phyloP scores from a whole-genome alignment of 2,113 vertebrate genomes.

The Ictidomys tridecemlineatus region DNA sequence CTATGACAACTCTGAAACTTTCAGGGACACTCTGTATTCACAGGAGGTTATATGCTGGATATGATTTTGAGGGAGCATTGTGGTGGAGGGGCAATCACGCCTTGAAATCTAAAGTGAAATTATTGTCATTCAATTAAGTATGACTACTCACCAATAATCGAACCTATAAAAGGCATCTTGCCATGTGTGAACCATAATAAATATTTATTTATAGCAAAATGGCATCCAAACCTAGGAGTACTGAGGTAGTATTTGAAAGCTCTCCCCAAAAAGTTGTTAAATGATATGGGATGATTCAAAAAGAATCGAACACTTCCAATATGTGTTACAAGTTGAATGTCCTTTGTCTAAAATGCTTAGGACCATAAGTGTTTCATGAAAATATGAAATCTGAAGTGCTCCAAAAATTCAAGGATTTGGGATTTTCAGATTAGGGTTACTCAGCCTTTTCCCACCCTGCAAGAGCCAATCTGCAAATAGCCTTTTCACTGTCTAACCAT shows the following conservation, averaged over 20 bases:
- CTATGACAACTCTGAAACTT: not conserved
- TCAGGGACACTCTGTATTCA: not conserved
- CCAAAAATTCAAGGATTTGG: not conserved
- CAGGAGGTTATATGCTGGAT: not conserved
- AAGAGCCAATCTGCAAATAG: not conserved
- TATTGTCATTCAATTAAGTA: not conserved
- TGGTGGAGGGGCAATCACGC: not conserved
- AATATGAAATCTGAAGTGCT: not conserved
- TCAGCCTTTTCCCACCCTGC: not conserved
- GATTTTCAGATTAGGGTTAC: not conserved
- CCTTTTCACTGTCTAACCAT: not conserved
- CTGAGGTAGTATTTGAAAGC: not conserved
- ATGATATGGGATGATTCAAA: not conserved
- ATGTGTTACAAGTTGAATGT: not conserved
- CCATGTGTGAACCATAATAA: not conserved
- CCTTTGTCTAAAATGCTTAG: not conserved
- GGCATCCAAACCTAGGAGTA: not conserved
- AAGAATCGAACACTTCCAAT: not conserved
- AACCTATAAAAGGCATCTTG: not conserved
- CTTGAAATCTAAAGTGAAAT: constrained; percentile 11
- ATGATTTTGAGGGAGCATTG: not conserved
- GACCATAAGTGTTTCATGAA: not conserved
- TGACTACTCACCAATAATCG: not conserved
- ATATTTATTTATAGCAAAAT: not conserved
- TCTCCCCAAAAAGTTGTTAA: constrained; percentile 35